phyloP scores from a whole-genome alignment of 2,888 invertebrate species.

The Linnaemya vulpina region DNA sequence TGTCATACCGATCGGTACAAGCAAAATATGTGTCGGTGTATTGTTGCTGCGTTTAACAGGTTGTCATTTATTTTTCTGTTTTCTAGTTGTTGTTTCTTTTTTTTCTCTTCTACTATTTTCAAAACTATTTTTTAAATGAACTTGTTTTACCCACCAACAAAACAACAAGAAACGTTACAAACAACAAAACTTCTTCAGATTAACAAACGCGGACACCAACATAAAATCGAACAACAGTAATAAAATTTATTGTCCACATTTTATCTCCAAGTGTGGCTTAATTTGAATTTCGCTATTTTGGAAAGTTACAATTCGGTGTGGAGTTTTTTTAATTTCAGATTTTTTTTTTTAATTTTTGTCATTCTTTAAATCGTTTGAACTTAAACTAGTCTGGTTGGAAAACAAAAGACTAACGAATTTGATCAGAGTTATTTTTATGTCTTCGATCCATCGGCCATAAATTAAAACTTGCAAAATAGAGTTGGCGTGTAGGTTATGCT shows the following conservation, averaged over 20 bases:
- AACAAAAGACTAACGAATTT: slow-evolving; percentile 19
- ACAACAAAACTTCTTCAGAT: slow-evolving; percentile 35
- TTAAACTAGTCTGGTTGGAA: slow-evolving; percentile 49
- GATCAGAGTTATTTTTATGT: background rate
- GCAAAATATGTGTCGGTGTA: background rate
- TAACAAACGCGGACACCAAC: slow-evolving; percentile 26
- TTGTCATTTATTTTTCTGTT: slow-evolving; percentile 57
- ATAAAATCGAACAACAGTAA: slow-evolving; percentile 55
- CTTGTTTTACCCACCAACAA: slow-evolving; percentile 68
- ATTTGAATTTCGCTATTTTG: slow-evolving; percentile 70
- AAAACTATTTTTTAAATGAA: slow-evolving; percentile 62
- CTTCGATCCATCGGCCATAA: slow-evolving; percentile 42
- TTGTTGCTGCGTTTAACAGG: slow-evolving; percentile 49
- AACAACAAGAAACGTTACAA: slow-evolving; percentile 33
- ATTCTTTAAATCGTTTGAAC: slow-evolving; percentile 29
- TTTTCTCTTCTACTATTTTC: slow-evolving; percentile 3
- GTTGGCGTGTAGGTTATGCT: background rate
- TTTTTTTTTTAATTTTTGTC: background rate
- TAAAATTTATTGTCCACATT: slow-evolving; percentile 66
- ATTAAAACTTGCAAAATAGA: slow-evolving; percentile 33
- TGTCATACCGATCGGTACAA: slow-evolving; percentile 13
- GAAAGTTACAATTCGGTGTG: slow-evolving; percentile 58
- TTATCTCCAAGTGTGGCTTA: slow-evolving; percentile 59
- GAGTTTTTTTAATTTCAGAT: too few relatives aligned
- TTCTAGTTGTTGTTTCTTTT: slow-evolving; percentile 34